Base-by-base conservation (phyloP, 2,888 invertebrate species). In the Apantesis nais region DNA sequence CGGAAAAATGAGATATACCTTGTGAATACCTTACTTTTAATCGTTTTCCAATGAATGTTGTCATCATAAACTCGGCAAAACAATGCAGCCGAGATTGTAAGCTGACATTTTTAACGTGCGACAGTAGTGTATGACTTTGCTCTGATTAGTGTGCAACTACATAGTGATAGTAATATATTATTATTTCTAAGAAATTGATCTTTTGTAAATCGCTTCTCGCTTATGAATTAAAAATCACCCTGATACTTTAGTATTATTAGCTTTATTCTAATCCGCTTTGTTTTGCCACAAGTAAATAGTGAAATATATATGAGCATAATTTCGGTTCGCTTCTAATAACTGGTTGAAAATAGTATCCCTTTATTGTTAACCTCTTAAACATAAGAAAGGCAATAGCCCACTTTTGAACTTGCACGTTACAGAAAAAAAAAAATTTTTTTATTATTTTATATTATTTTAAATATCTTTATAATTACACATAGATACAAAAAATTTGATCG, bases 231-330 rank as follows among this genome's bases (percentile, higher is more conserved):
- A 5, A 58, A 74, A 69, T 39, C 29, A 8, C 60, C 39, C 68
- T 74, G 72, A 84, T 88, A 86, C 85, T 87, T 88, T 77, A 78
- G 82, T 78, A 86, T 89, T 88, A 91, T 90, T 89, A 89, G 85
- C 86, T 88, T 88, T 89, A 89, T 91, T 89, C 86, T 88, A 88
- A 91, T 90, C 90, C 86, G 87, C 87, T 90, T 88, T 87, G 84
- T 85, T 84, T 77, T 75, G 83, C 81, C 80, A 81, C 81, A 82
- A 86, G 86, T 85, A 88, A 92, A 91, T 89, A 91, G 84, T 89
- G 84, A 87, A 90, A 90, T 88, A 88, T 87, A 89, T 87, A 90
- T 85, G 84, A 89, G 85, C 83, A 83, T 81, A 81, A 85, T 87
- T 84, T 80, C 73, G 79, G 69, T 66, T 74, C 80, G 52, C 71